A percentile compares a stretch with the other conserved stretches of the same genome.
These are phyloP conservation scores for Stenodera caucasica DNA, from an alignment of 2,888 invertebrate genomes.

Conservation along the genomic window DNA sequence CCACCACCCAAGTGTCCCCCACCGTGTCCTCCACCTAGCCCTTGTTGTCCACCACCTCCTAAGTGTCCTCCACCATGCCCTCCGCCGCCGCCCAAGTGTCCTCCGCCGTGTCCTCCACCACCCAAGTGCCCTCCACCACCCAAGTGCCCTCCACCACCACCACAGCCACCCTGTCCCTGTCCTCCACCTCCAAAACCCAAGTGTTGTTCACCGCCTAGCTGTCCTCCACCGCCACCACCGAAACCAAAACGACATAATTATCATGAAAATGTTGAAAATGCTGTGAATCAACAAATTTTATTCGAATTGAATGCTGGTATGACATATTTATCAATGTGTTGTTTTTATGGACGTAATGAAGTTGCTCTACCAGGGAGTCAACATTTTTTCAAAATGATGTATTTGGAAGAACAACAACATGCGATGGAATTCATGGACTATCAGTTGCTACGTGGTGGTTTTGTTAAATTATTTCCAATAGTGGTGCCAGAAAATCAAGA, in stretches of 20 bases:
- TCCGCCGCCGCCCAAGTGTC: too few relatives aligned
- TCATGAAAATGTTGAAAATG: constrained; percentile 57
- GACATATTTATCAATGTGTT: constrained; percentile 65
- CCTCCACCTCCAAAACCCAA: too few relatives aligned
- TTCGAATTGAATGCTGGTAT: constrained; percentile 64
- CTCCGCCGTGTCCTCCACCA: too few relatives aligned
- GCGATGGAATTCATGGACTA: constrained; percentile 56
- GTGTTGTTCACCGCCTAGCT: too few relatives aligned
- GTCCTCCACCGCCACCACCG: too few relatives aligned
- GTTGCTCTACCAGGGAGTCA: constrained; percentile 55
- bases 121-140: too few relatives aligned
- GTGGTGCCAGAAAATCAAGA: constrained; percentile 46
- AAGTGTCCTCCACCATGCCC: too few relatives aligned
- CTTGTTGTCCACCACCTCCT: too few relatives aligned
- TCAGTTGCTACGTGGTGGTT: constrained; percentile 57
- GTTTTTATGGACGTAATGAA: constrained; percentile 56
- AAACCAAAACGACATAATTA: constrained; percentile 43
- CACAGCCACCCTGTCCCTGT: too few relatives aligned
- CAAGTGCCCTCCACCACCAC: too few relatives aligned
- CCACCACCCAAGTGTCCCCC: too few relatives aligned
- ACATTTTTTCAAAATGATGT: constrained; percentile 58
- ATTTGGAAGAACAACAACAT: constrained; percentile 58
- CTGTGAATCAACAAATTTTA: constrained; percentile 61
- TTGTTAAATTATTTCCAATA: constrained; percentile 49
- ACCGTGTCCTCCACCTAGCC: too few relatives aligned